These are phyloP conservation scores for Eonycteris spelaea DNA, from an alignment of 2,113 vertebrate genomes.

Conservation along the genomic window DNA sequence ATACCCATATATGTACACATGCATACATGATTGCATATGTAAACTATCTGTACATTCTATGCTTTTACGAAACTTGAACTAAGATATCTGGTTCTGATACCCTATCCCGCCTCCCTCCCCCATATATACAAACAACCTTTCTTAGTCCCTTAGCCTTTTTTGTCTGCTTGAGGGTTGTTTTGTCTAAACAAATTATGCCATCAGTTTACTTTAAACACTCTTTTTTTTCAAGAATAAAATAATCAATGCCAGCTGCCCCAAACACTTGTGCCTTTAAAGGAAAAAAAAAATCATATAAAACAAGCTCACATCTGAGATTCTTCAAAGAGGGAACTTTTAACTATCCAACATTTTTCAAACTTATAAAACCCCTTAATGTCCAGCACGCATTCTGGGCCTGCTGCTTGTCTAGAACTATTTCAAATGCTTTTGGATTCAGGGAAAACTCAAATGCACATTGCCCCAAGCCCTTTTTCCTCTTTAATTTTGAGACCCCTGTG, in stretches of 20 bases:
- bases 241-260: slow-evolving; percentile 59
- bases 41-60: not conserved
- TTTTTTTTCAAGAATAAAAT: slow-evolving; percentile 42
- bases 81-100: not conserved
- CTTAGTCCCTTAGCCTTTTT: not conserved
- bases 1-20: no score
- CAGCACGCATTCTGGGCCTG: not conserved
- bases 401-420: slow-evolving; percentile 8
- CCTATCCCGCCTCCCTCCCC: not conserved
- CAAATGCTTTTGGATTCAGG: slow-evolving; percentile 41
- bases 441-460: slow-evolving; percentile 30
- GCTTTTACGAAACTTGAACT: not conserved
- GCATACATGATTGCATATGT: not conserved
- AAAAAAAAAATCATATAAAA: slow-evolving; percentile 31
- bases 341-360: slow-evolving; percentile 35
- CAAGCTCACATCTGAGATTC: slow-evolving; percentile 42
- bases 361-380: slow-evolving; percentile 40
- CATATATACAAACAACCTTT: slow-evolving; percentile 11
- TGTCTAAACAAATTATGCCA: slow-evolving; percentile 49
- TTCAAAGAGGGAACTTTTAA: slow-evolving; percentile 57
- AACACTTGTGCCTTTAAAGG: slow-evolving; percentile 31
- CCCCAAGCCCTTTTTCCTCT: slow-evolving; percentile 51
- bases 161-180: slow-evolving; percentile 28
- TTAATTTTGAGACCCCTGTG: slow-evolving; percentile 61
- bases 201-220: slow-evolving; percentile 58